Evolutionary conservation across 1,140 invertebrate species (phyloP), one percentile per base, ranked within the genome.

Genomic region (Stenopsyche tienmushanensis): DNA sequence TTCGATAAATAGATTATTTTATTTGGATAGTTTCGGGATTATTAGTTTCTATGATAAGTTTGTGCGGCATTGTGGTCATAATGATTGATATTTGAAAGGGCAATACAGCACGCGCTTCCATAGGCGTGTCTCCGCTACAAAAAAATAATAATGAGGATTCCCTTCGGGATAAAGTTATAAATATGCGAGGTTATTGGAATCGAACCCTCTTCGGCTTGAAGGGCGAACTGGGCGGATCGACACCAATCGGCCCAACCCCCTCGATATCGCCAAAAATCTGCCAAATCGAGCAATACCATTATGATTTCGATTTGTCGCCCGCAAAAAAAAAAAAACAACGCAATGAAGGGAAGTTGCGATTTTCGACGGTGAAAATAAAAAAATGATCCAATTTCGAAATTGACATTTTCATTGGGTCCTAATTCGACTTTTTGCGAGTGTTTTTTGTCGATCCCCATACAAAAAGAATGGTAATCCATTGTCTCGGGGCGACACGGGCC

Each of bases 401-500:
- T 62, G 58, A 57, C 55, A 66, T 66, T 62, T 62, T 57, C 44
- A 52, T 41, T 17, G 26, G 23, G 8, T 26, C 18, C 65, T 66
- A 66, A 66, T 66, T 57, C 39, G 25, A 66, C 60, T 67, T 67
- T 66, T 67, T 62, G 41, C 50, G 25, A 44, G 7, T 5, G 3
- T 9, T 54, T 34, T 34, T n/a, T 44, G 18, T 44, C 41, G 13
- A 44, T 25, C 15, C 8, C 3, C 15, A 54, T 2, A 29, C n/a
- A 29, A 54, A 54, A 54, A 52, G 39, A 54, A 17, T 15, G 52
- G 52, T 54, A 54, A 54, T 54, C 52, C 52, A 54, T 54, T 54
- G 52, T 54, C 52, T 54, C 3, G 52, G 20, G 52, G 52, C 52
- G 52, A 54, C 52, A 54, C 15, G 52, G 52, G 15, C 52, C 52